Evolutionary conservation across 2,888 invertebrate genomes (phyloP).

Genomic region (Eupeodes latifasciatus): DNA sequence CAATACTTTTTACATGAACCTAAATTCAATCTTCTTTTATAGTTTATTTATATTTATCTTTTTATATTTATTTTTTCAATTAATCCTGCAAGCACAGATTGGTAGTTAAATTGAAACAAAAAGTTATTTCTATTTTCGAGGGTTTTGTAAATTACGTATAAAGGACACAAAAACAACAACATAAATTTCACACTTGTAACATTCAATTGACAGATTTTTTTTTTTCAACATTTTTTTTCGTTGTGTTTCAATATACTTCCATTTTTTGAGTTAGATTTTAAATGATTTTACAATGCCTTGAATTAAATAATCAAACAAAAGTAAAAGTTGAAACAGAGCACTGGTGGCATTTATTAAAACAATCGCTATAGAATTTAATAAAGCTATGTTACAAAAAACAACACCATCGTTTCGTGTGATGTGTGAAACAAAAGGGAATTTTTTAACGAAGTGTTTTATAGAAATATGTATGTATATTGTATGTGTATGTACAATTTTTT

Average conservation of each 20-base stretch:
- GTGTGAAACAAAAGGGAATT: background rate
- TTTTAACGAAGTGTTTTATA: background rate
- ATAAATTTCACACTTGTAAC: background rate
- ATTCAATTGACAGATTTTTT: constrained; percentile 1
- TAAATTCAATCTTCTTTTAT: background rate
- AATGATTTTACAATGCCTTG: background rate
- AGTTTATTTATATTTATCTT: no score
- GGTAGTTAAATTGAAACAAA: constrained; percentile 2
- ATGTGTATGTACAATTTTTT: background rate
- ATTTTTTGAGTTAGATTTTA: constrained; percentile 7
- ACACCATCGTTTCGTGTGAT: background rate
- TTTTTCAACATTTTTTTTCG: background rate
- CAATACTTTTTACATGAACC: background rate
- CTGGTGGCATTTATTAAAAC: constrained; percentile 17
- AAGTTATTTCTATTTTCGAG: background rate
- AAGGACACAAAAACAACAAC: background rate
- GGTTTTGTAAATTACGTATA: background rate
- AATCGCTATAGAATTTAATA: constrained; percentile 15
- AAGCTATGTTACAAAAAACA: background rate
- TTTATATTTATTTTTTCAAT: background rate
- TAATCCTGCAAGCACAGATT: constrained; percentile 6
- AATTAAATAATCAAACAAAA: background rate
- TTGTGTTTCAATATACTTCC: background rate
- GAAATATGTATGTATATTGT: background rate
- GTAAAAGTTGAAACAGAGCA: background rate